Evolutionary conservation across 92 coral and sea anemone genomes (phyloP), one percentile per base, ranked within the genome.

Genomic region (Epizoanthus stellaris): DNA sequence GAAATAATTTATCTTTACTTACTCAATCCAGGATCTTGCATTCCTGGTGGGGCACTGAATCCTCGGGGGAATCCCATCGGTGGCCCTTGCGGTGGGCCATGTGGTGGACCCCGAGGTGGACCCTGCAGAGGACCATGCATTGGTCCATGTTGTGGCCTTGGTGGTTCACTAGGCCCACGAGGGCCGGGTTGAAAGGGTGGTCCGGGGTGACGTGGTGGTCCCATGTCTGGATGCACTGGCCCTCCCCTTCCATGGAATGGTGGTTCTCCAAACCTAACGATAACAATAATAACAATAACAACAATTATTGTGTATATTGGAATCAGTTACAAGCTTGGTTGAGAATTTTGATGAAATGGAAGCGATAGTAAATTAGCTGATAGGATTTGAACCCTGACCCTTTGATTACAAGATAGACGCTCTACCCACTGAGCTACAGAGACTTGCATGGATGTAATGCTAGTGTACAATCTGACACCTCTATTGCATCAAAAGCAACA

Each of bases 21-120:
- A 79, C 83, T 79, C 20, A 79, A 5, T 62, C 83, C 83, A 14
- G 83, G 83, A 40, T 79, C 83, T 63, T 79, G 83, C 72, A 79
- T 64, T 79, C 83, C 83, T 7, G 83, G 71, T 7, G 82, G 83
- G 14, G 52, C 23, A 39, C 43, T 59, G 16, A 73, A 73, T 3
- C 83, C 83, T 63, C 73, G 47, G 7, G 83, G 83, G 49, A 79
- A 79, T 21, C 72, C 83, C 39, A 70, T 70, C 3, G 83, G 60
- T 15, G 59, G 71, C n/a, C 83, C 72, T 23, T 79, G 72, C n/a
- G 43, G 83, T 42, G 83, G 83, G 23, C 71, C 83, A 79, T 79
- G 60, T 20, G 13, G 71, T 4, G 83, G 83, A 5, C 83, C 83
- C 15, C 59, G 83, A 42, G 60, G 83, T 43, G 83, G 83, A 10